phyloP scores from a whole-genome alignment of 2,888 invertebrate genomes.

The Cephus spinipes region DNA sequence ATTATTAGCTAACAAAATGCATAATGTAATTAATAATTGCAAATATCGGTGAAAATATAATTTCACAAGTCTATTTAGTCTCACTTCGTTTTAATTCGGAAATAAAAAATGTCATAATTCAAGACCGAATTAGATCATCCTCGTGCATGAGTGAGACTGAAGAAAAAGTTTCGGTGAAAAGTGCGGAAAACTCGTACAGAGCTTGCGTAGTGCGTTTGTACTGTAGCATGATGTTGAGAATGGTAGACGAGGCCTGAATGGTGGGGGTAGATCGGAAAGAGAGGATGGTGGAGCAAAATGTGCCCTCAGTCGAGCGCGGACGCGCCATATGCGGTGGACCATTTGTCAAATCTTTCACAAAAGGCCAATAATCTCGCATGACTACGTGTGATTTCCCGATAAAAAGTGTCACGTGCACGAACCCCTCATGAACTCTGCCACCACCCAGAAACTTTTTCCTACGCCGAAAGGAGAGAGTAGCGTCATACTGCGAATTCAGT shows the following conservation, averaged over 20 bases:
- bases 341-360: conserved; percentile 49
- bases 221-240: conserved; percentile 15
- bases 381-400: conserved; percentile 53
- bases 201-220: conserved; percentile 39
- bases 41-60: not conserved
- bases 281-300: conserved; percentile 46
- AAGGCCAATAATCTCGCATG: conserved; percentile 52
- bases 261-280: conserved; percentile 49
- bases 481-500: not conserved
- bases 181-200: conserved; percentile 12
- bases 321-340: conserved; percentile 58
- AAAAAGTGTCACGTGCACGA: conserved; percentile 49
- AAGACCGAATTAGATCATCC: not conserved
- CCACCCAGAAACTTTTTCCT: conserved; percentile 19
- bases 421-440: conserved; percentile 7
- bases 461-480: conserved; percentile 25
- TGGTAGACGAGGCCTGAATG: conserved; percentile 15
- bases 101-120: not conserved
- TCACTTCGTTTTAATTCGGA: not conserved
- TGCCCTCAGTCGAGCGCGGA: conserved; percentile 58
- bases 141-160: not conserved
- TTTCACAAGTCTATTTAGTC: not conserved
- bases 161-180: not conserved
- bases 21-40: not conserved
- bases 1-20: too few relatives aligned